Percentiles rank a stretch among this genome's conserved stretches.
Conservation (phyloP, 2,113 vertebrate species). For the Megaceryle maxima region DNA sequence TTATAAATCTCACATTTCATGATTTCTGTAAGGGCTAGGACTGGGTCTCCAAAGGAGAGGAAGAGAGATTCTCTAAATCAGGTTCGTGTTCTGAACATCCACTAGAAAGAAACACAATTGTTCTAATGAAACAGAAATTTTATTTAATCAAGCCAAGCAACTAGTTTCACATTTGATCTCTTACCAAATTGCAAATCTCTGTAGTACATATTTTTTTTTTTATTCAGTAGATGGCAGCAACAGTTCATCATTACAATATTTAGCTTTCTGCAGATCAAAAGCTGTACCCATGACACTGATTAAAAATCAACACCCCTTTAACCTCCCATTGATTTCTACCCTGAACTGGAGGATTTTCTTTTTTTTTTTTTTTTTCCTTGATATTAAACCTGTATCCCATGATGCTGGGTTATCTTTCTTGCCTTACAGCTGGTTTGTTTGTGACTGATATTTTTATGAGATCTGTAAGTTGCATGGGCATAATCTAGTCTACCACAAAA, state of each 20-base stretch:
- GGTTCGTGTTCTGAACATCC: not conserved
- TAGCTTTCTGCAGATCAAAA: not conserved
- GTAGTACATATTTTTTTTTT: not conserved
- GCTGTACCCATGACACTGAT: not conserved
- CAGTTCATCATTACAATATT: not conserved
- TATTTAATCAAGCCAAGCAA: not conserved
- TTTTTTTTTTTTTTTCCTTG: not conserved
- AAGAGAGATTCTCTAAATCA: not conserved
- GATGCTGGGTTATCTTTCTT: not conserved
- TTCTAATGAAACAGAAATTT: not conserved
- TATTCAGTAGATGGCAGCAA: slow-evolving; percentile 59
- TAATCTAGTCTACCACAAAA: not conserved
- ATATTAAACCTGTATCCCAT: not conserved
- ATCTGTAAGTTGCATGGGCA: not conserved
- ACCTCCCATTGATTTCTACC: not conserved
- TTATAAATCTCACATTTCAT: not conserved
- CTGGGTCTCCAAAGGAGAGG: not conserved
- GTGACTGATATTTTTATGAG: not conserved
- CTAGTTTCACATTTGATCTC: not conserved
- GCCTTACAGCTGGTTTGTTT: not conserved
- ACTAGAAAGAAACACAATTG: not conserved
- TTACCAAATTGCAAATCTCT: not conserved
- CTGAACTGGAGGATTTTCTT: not conserved
- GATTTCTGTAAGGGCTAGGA: accelerated
- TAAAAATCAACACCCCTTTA: not conserved